These are phyloP conservation scores for Bombyx mandarina DNA, from an alignment of 1,140 invertebrate genomes.

Conservation along the genomic window DNA sequence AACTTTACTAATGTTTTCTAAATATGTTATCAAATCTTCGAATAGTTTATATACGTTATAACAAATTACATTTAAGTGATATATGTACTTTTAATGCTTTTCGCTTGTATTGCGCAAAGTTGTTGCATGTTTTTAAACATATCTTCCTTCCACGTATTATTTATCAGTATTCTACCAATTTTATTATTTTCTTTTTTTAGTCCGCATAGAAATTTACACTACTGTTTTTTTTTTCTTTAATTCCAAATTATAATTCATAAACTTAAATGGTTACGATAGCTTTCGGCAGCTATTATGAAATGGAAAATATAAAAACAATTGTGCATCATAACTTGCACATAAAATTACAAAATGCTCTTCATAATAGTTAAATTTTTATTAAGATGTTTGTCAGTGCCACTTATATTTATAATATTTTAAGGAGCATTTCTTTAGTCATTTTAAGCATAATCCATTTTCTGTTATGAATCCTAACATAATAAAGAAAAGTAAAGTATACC, in stretches of 20 bases:
- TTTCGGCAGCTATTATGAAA: not conserved
- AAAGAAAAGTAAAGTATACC: too few relatives aligned
- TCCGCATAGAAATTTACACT: too few relatives aligned
- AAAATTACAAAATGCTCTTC: slow-evolving; percentile 21
- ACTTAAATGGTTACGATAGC: too few relatives aligned
- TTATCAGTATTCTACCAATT: slow-evolving; percentile 40
- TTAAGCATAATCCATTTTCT: slow-evolving; percentile 40
- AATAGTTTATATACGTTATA: slow-evolving; percentile 65
- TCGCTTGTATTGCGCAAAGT: slow-evolving; percentile 26
- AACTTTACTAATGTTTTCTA: slow-evolving; percentile 14
- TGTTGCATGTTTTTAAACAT: slow-evolving; percentile 23
- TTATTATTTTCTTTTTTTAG: slow-evolving; percentile 1
- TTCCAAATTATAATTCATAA: too few relatives aligned
- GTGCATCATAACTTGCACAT: slow-evolving; percentile 51
- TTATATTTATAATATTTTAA: slow-evolving; percentile 32
- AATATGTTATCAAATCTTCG: slow-evolving; percentile 53
- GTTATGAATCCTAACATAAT: slow-evolving; percentile 28
- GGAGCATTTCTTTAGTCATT: slow-evolving; percentile 47
- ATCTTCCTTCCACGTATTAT: slow-evolving; percentile 22
- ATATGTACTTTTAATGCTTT: slow-evolving; percentile 34
- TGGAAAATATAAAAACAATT: slow-evolving; percentile 2
- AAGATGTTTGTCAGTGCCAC: slow-evolving; percentile 51
- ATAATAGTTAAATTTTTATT: slow-evolving; percentile 24
- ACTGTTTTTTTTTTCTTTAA: too few relatives aligned
- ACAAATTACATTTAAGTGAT: slow-evolving; percentile 43